phyloP scores from a whole-genome alignment of 2,113 vertebrate species.

The Petrocephalus microphthalmus region DNA sequence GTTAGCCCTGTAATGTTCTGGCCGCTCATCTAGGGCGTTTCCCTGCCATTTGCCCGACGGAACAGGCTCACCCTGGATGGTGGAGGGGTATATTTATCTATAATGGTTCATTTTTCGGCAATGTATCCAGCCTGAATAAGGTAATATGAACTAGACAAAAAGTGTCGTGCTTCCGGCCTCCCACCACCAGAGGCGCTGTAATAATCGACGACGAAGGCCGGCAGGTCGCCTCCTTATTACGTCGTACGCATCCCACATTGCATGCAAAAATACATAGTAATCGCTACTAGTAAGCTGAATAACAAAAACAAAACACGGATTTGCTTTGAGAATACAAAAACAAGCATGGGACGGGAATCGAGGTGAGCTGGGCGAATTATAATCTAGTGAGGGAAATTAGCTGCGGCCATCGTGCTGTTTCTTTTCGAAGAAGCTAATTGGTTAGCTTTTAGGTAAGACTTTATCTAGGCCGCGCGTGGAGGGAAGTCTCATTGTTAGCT shows the following conservation, averaged over 20 bases:
- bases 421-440: neutral
- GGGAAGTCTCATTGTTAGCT: neutral
- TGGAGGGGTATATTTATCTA: neutral
- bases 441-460: neutral
- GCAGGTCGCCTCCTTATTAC: neutral
- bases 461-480: neutral
- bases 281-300: neutral
- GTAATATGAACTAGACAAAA: neutral
- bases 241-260: neutral
- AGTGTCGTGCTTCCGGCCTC: neutral
- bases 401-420: neutral
- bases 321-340: neutral
- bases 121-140: neutral
- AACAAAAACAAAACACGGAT: neutral
- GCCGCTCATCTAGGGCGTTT: neutral
- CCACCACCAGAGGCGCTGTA: slow-evolving; percentile 11
- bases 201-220: neutral
- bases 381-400: neutral
- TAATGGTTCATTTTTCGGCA: neutral
- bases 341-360: slow-evolving; percentile 58
- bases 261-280: slow-evolving; percentile 1
- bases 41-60: neutral
- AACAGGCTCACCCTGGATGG: neutral
- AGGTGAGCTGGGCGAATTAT: slow-evolving; percentile 40
- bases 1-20: neutral